Conservation (phyloP, 2,113 vertebrate species). For the Phainopepla nitens region DNA sequence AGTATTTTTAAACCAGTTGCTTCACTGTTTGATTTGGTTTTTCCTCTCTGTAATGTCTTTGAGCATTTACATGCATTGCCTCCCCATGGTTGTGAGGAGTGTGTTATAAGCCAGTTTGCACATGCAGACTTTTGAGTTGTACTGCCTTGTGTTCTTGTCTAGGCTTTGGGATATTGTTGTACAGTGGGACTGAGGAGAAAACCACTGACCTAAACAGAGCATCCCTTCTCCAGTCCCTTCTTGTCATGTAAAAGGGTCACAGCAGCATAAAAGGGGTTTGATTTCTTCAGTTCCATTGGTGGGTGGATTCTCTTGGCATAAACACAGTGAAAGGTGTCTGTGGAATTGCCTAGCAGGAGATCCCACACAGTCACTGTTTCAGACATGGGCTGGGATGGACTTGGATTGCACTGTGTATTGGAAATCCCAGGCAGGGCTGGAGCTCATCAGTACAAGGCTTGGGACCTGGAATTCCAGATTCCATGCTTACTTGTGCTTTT, state of each 20-base stretch:
- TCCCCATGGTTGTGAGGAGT: neutral
- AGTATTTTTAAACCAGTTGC: constrained; percentile 33
- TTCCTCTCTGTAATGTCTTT: constrained; percentile 17
- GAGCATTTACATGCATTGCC: neutral
- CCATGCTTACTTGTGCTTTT: neutral
- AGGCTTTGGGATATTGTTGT: neutral
- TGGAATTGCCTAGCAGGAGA: neutral
- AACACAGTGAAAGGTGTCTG: neutral
- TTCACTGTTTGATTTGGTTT: constrained; percentile 40
- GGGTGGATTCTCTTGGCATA: neutral
- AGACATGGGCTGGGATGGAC: neutral
- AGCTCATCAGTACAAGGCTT: neutral
- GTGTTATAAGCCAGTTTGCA: neutral
- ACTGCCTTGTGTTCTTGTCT: neutral
- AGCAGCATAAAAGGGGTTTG: neutral
- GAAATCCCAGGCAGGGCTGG: neutral
- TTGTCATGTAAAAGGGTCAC: neutral
- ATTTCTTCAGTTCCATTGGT: neutral
- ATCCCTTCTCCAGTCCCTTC: neutral
- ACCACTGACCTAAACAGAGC: neutral
- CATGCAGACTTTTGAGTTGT: neutral
- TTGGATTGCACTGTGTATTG: neutral
- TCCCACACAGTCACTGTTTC: neutral
- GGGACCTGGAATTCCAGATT: neutral
- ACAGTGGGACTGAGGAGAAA: neutral